Evolutionary conservation across 2,888 invertebrate genomes (phyloP).

Genomic region (Ditylenchus weischeri): DNA sequence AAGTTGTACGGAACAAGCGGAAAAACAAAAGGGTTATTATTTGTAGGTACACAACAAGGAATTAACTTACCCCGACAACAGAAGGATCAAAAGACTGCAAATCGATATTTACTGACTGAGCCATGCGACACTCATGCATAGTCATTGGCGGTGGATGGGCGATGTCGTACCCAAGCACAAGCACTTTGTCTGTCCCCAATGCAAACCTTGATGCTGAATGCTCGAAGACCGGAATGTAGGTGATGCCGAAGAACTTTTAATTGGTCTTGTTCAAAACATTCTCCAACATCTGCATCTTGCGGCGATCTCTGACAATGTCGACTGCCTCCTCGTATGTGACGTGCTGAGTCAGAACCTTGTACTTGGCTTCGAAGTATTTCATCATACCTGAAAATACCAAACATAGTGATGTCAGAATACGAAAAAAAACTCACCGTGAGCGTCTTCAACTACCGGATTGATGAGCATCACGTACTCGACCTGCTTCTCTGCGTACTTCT

Average conservation of each 20-base stretch:
- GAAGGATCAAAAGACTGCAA: constrained; percentile 7
- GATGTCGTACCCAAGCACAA: constrained; percentile 35
- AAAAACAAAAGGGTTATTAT: no score
- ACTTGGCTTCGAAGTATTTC: constrained; percentile 31
- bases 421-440: no score
- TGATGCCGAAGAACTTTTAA: constrained; percentile 29
- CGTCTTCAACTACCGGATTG: no score
- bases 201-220: neutral
- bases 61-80: neutral
- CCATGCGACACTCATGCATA: neutral
- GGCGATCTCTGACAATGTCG: neutral
- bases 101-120: neutral
- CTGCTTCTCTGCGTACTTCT: no score
- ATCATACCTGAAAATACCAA: constrained; percentile 24
- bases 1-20: constrained; percentile 12
- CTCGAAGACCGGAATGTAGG: constrained; percentile 30
- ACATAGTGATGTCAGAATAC: constrained; percentile 16
- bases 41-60: neutral
- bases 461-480: no score
- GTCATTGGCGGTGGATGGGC: constrained; percentile 27
- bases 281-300: constrained; percentile 20
- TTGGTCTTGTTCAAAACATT: constrained; percentile 34
- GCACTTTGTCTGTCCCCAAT: constrained; percentile 20
- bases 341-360: constrained; percentile 29
- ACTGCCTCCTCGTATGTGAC: constrained; percentile 12